Base-by-base conservation (phyloP, 2,113 vertebrate genomes). In the Nothocercus julius region DNA sequence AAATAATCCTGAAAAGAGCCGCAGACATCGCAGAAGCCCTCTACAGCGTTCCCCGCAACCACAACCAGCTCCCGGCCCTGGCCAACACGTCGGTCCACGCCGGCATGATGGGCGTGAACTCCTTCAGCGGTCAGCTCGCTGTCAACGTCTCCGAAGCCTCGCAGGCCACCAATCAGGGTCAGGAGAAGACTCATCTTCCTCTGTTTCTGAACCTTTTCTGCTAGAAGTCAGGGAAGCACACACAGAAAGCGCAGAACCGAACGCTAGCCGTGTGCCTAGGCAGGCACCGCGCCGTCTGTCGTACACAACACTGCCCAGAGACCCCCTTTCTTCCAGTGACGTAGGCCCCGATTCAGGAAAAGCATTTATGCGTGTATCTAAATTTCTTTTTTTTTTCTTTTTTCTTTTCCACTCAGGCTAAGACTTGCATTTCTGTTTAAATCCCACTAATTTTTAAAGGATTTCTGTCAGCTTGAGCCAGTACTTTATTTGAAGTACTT, bases 11-110 rank as follows among this genome's bases (percentile, higher is more conserved):
- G 94, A 99, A 99, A 97, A 98, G 99, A 95, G 99, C 99, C 3
- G 99, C 99, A 2, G 99, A 99, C 97, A 99, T 99, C 1, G 99
- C 99, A 2, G 99, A 99, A 97, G 99, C 99, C 9, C 98, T 99
- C n/a, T 99, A 99, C 98, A 99, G 98, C 20, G 99, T 99, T 45
- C 99, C 99, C 9, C 98, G 99, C 91, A 99, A 99, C 97, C 99
- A 99, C 98, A 99, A 98, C 98, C 99, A 99, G 97, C 98, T 99
- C 45, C 98, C 99, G 0, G 97, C 99, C 51, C 98, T 99, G 53
- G 97, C 98, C 77, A 99, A 99, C 97, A 98, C 98, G 63, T 98
- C 99, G 0, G 98, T 99, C 91, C 99, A 99, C 28, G 97, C 98
- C 4, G 98, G 99, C 67, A 99, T 99, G 99, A 99, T 99, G 99